Conservation (phyloP, 2,113 vertebrate species). For the Corythaeola cristata region DNA sequence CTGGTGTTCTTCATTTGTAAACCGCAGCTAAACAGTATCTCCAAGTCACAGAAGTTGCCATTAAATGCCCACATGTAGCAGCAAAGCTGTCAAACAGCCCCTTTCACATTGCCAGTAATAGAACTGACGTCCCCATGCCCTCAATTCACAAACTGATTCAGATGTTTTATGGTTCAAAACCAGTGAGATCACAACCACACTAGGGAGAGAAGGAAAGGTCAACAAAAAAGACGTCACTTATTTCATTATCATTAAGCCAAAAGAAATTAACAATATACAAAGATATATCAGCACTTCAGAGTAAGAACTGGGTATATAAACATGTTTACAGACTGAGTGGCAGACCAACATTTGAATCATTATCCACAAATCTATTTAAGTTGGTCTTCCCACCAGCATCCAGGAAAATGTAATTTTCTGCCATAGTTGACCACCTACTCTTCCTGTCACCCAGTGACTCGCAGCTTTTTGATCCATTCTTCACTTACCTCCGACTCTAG, state of each 20-base stretch:
- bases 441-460: not conserved
- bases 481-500: not conserved
- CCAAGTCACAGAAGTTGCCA: not conserved
- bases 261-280: not conserved
- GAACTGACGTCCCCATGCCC: not conserved
- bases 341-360: conserved; percentile 45
- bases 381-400: not conserved
- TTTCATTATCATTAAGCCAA: not conserved
- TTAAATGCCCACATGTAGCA: not conserved
- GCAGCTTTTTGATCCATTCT: not conserved
- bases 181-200: not conserved
- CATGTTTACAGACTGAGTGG: not conserved
- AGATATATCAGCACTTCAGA: not conserved
- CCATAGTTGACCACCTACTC: not conserved
- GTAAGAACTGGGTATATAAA: not conserved
- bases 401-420: not conserved
- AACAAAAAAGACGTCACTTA: not conserved
- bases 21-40: not conserved
- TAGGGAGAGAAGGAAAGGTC: not conserved
- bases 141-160: not conserved
- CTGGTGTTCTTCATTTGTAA: not conserved
- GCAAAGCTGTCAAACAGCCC: not conserved
- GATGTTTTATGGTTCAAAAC: not conserved
- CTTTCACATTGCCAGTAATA: not conserved
- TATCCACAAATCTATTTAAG: conserved; percentile 26